Base-by-base conservation (phyloP, 92 coral and sea anemone genomes). In the Epizoanthus ramosus region DNA sequence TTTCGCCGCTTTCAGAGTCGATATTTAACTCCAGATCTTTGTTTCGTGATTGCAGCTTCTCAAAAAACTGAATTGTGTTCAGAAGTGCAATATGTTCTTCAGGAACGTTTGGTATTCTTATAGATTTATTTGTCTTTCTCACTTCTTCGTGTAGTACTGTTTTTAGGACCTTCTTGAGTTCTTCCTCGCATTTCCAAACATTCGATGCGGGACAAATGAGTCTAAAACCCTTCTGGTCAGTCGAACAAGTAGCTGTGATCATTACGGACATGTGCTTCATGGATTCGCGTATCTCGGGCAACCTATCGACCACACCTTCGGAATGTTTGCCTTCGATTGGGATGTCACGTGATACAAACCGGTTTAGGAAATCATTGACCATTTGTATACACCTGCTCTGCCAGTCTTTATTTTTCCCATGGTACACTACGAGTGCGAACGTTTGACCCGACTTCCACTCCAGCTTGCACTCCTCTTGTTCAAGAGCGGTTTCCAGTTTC, bases 1-100 rank as follows among this genome's bases (percentile, higher is more conserved):
- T 79, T 66, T 75, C 88, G 37, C 88, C 86, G 2, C 57, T 86
- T 58, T 92, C 91, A 35, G 66, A 68, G 53, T 90, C 91, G 7
- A 90, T n/a, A 9, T 61, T 63, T 19, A 92, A 87, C 47, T 88
- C 90, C 58, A 92, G 82, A 8, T 92, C 92, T 12, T 83, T 75
- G 83, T 83, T 75, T 56, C 88, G 73, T 4, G 19, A 10, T 74
- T 85, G 79, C 12, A 90, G 87, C 19, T 90, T 84, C 39, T 88
- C 88, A 39, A 68, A 77, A 84, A 94, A 84, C 63, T 86, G 82
- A 23, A 92, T 83, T 66, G 90, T 90, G 16, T 92, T 90, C 80
- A 94, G 64, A 23, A 94, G 82, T 52, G 74, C 81, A 25, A 92
- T 31, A 47, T 87, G 86, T 52, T 90, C 94, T 82, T 87, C 86